Evolutionary conservation across 2,888 invertebrate species (phyloP).

Genomic region (Trichopria drosophilae): DNA sequence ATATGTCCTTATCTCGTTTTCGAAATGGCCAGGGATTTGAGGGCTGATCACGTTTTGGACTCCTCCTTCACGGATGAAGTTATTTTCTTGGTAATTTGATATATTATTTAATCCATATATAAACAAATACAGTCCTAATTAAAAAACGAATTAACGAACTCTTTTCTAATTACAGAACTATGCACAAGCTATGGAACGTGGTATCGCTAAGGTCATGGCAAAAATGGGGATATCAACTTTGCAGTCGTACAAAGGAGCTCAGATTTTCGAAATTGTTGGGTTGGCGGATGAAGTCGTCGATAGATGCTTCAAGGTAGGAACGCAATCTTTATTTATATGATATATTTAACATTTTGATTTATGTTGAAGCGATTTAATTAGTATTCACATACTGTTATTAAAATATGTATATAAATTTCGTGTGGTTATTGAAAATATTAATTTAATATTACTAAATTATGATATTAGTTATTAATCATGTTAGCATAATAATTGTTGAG

Average conservation of each 20-base stretch:
- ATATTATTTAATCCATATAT: background rate
- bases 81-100: constrained; percentile 68
- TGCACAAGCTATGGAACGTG: constrained; percentile 87
- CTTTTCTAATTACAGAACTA: constrained; percentile 65
- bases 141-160: constrained; percentile 8
- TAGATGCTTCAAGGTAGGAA: constrained; percentile 83
- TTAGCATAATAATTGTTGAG: no score
- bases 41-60: constrained; percentile 84
- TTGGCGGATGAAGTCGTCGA: constrained; percentile 89
- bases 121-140: background rate
- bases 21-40: constrained; percentile 85
- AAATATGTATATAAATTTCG: constrained; percentile 5
- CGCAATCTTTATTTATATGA: constrained; percentile 50
- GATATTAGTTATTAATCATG: no score
- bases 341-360: constrained; percentile 14
- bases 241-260: constrained; percentile 98
- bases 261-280: constrained; percentile 99
- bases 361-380: no score
- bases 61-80: constrained; percentile 74
- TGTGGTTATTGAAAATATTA: no score
- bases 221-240: constrained; percentile 99
- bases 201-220: constrained; percentile 94
- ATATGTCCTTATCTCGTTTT: constrained; percentile 96
- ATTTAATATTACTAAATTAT: no score
- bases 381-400: background rate